Evolutionary conservation across 2,113 vertebrate species (phyloP).

Genomic region (Onychorhynchus coronatus): DNA sequence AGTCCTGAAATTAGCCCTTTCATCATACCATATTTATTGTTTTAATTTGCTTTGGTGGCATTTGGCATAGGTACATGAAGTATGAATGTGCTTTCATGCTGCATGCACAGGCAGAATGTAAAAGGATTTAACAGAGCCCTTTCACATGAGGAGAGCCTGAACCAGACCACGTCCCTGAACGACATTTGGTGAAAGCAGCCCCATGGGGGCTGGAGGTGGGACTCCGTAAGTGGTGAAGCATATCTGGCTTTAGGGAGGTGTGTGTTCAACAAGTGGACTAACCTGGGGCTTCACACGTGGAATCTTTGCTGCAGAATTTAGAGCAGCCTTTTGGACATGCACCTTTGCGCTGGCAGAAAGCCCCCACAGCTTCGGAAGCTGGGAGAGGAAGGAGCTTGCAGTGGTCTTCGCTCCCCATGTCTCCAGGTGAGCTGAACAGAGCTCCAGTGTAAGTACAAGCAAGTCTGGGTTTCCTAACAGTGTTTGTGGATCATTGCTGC

Average conservation of each 20-base stretch:
- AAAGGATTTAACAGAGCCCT: not conserved
- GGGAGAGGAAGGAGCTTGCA: not conserved
- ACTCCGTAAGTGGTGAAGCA: not conserved
- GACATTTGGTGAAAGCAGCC: not conserved
- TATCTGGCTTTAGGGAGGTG: not conserved
- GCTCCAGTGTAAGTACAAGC: not conserved
- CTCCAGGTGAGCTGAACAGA: not conserved
- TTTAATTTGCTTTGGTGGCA: slow-evolving; percentile 15
- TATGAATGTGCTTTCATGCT: not conserved
- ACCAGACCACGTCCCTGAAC: not conserved
- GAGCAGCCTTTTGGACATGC: not conserved
- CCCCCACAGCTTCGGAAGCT: accelerated
- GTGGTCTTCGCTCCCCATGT: accelerated
- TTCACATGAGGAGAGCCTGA: not conserved
- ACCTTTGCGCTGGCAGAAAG: not conserved
- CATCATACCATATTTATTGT: not conserved
- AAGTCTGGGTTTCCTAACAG: not conserved
- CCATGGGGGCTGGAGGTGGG: not conserved
- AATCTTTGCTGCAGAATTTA: not conserved
- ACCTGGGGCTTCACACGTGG: not conserved
- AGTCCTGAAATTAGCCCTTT: not conserved
- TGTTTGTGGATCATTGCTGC: not conserved
- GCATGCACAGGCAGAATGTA: not conserved
- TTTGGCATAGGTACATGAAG: not conserved
- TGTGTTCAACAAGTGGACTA: not conserved